Evolutionary conservation across 2,797 vertebrate species (phyloP).

Genomic region (Knipowitschia caucasica): DNA sequence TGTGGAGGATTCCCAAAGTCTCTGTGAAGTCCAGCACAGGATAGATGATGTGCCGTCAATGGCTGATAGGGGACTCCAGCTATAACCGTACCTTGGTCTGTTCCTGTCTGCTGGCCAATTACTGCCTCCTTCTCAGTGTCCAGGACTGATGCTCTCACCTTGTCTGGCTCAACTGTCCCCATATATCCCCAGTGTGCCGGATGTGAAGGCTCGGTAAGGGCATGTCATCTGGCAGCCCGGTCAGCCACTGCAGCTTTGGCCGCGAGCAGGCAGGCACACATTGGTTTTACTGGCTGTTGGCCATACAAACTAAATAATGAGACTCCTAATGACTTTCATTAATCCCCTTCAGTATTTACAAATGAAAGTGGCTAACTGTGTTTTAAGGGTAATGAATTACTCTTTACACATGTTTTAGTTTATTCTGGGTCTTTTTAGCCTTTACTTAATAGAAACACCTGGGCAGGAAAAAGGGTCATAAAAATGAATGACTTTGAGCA

Average conservation of each 20-base stretch:
- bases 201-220: constrained; percentile 40
- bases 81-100: constrained; percentile 18
- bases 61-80: constrained; percentile 8
- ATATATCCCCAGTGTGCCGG: constrained; percentile 33
- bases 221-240: constrained; percentile 43
- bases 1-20: neutral
- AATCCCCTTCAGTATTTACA: constrained; percentile 12
- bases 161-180: constrained; percentile 48
- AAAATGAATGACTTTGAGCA: constrained; percentile 1
- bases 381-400: constrained; percentile 15
- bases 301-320: constrained; percentile 31
- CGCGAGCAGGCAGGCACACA: constrained; percentile 8
- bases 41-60: constrained; percentile 8
- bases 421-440: neutral
- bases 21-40: constrained; percentile 1
- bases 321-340: constrained; percentile 33
- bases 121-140: constrained; percentile 32
- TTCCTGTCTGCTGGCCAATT: constrained; percentile 47
- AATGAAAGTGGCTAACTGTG: constrained; percentile 8
- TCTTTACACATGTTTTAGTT: neutral
- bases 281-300: constrained; percentile 35
- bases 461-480: neutral
- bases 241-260: constrained; percentile 29
- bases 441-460: constrained; percentile 1
- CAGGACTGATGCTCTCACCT: constrained; percentile 41